Percentiles rank a stretch among this genome's conserved stretches.
Conservation (phyloP, 2,888 invertebrate genomes). For the Lasioglossum lativentre region DNA sequence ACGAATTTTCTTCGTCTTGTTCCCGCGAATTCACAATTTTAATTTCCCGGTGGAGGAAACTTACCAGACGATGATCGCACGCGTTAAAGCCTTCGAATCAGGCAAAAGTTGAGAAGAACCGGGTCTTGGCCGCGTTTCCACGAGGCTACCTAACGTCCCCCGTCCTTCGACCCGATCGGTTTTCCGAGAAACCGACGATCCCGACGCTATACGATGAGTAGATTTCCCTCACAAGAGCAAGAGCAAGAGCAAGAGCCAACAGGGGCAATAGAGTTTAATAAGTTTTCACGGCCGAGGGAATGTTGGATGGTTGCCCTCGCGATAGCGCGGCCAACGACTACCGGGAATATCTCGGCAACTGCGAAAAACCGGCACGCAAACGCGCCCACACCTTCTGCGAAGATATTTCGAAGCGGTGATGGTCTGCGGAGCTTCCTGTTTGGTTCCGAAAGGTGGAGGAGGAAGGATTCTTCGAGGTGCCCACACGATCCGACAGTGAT, state of each 20-base stretch:
- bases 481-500: not conserved
- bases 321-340: not conserved
- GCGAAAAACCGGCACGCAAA: slow-evolving; percentile 23
- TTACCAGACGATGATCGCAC: not conserved
- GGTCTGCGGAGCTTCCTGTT: slow-evolving; percentile 53
- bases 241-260: slow-evolving; percentile 1
- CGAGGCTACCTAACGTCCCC: not conserved
- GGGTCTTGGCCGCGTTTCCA: not conserved
- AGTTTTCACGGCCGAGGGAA: slow-evolving; percentile 22
- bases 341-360: slow-evolving; percentile 17
- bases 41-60: not conserved
- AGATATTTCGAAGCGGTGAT: slow-evolving; percentile 51
- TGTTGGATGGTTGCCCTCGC: slow-evolving; percentile 22
- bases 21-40: not conserved
- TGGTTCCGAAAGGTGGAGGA: not conserved
- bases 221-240: not conserved
- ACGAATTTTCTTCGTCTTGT: too few species aligned
- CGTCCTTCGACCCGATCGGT: not conserved
- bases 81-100: not conserved
- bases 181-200: not conserved
- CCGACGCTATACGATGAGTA: not conserved
- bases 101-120: not conserved
- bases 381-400: slow-evolving; percentile 34
- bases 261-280: not conserved
- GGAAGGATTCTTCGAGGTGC: not conserved